Base-by-base conservation (phyloP, 2,113 vertebrate species). In the Pterocles burchelli region DNA sequence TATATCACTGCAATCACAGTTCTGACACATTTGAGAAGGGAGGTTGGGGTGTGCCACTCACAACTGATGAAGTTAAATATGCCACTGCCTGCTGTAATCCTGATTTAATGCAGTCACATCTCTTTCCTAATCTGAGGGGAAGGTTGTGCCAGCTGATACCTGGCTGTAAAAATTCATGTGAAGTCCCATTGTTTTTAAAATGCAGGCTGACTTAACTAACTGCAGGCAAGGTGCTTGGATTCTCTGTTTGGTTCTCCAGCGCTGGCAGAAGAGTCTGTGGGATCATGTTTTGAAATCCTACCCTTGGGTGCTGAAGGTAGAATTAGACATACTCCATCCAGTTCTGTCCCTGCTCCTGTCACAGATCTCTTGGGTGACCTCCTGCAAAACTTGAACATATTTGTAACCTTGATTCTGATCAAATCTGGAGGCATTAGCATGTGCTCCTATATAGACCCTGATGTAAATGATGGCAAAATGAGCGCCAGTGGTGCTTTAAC, bases 11-110 rank as follows among this genome's bases (percentile, higher is more conserved):
- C 72, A 55, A 0, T 46, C 6, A 0, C 49, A 91, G 88, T 28
- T 63, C 93, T 96, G 96, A 83, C 85, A 61, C 73, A 62, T 72
- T 77, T 78, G 70, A 93, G 78, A 54, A 87, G 73, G 65, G 66
- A 87, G 81, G n/a, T 18, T 94, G 78, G 46, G 81, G 17, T 62
- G 45, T 68, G 49, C 73, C 81, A 33, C 81, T 94, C 70, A 38
- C 11, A 85, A 34, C 48, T 3, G 1, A 68, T 59, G 0, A 4
- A 94, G 48, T 49, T 89, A 76, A 79, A 93, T 43, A n/a, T 24
- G 20, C 59, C 29, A 46, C 54, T 1, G 13, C 79, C 61, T 75
- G 89, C 87, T n/a, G 48, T 52, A 34, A 65, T 72, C 76, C 86
- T 78, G 66, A 33, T 2, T 81, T 57, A 34, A 38, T 72, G 61